Evolutionary conservation across 2,888 invertebrate genomes (phyloP), one percentile per base, ranked within the genome.

Genomic region (Tenthredo notha): DNA sequence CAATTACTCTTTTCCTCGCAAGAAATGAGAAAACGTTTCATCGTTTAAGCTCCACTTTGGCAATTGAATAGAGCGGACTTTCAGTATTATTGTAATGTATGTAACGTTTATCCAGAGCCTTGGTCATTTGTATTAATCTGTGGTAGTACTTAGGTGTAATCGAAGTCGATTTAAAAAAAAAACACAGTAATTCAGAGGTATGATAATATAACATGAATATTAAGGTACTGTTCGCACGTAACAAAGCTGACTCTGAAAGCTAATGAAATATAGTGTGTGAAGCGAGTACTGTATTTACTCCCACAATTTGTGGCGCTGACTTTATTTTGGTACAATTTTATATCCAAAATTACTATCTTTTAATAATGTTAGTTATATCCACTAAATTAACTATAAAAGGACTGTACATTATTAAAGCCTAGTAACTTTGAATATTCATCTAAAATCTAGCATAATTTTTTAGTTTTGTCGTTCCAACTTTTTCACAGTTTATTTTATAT

Each of bases 261-360:
- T 67, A 37, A 67, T 43, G 67, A 70, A 25, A 33, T 50, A 50
- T 29, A 43, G 83, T 40, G 67, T 47, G 83, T 83, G 18, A 67
- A 47, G 40, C 43, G 33, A 83, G 67, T 43, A 29, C 83, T n/a
- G 83, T 67, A 50, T 65, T 33, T 33, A 50, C 18, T 77, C 54
- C 54, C 50, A 61, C 61, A 47, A 83, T 4, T 67, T n/a, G 40
- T 80, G 21, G 83, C 29, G 70, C 7, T 83, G 43, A 83, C 29
- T 67, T 47, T 67, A 83, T 50, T 83, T 83, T 50, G 29, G 67
- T 83, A 50, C n/a, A 67, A 83, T 80, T 83, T 25, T 15, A 70
- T 83, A 65, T 67, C 61, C 83, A 83, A 83, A 82, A 83, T 83
- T 83, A 70, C 83, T 70, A 67, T 47, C 43, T 40, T 83, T 65